Evolutionary conservation across 1,140 invertebrate genomes (phyloP), one percentile per base, ranked within the genome.

Genomic region (Solen grandis): DNA sequence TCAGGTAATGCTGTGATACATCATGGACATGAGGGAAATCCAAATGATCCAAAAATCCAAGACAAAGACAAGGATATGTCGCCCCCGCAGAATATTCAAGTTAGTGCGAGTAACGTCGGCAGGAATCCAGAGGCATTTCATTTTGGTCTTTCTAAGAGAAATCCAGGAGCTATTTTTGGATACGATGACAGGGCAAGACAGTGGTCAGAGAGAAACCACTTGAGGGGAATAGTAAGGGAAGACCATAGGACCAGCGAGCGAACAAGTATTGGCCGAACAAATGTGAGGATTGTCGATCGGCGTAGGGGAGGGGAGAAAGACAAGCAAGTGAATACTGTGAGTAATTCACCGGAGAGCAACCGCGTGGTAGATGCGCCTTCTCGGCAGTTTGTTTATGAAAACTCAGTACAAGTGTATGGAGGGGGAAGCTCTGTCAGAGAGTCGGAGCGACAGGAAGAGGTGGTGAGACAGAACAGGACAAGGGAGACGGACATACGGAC

Each of bases 341-440:
- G 19, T 46, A n/a, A n/a, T n/a, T n/a, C n/a, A n/a, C n/a, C n/a
- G n/a, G n/a, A n/a, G n/a, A n/a, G n/a, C n/a, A n/a, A n/a, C n/a
- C n/a, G n/a, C n/a, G n/a, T n/a, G n/a, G n/a, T n/a, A n/a, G n/a
- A n/a, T n/a, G n/a, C n/a, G n/a, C n/a, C n/a, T n/a, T n/a, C n/a
- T n/a, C n/a, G 41, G 25, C 55, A 62, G 38, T 76, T 65, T 76
- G 73, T 76, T 36, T 76, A 76, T 46, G 27, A 25, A 33, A 76
- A 76, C 62, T 31, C 22, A 8, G 41, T 76, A 27, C 73, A 76
- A 36, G 60, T 76, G 1, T 46, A 52, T 25, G 73, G 73, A 19
- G 73, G 73, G 31, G 41, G 31, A 13, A 76, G 54, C 0, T 63
- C 73, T 31, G 54, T 76, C 16, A 25, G 10, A 22, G 27, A 74